Conservation (phyloP, 2,888 invertebrate species). For the Cecidostiba fungosa region DNA sequence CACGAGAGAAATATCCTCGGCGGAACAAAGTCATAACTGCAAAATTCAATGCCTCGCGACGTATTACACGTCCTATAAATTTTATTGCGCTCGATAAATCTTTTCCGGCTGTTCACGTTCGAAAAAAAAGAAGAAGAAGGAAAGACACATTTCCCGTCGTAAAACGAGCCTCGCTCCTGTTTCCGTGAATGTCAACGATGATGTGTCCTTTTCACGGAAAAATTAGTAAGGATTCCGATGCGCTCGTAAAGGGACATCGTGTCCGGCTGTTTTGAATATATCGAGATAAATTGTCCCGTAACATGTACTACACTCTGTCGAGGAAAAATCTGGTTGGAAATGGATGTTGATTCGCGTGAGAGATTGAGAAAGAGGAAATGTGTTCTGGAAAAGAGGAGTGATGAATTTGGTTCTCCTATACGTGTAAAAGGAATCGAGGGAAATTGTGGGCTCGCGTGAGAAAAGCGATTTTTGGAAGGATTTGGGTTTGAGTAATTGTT, state of each 20-base stretch:
- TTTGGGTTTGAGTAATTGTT: too few relatives aligned
- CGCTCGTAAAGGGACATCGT: slow-evolving; percentile 10
- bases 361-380: too few relatives aligned
- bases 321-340: slow-evolving; percentile 23
- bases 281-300: slow-evolving; percentile 47
- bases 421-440: neutral
- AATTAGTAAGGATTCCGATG: slow-evolving; percentile 43
- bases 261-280: slow-evolving; percentile 48
- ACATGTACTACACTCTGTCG: neutral
- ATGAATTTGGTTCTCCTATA: neutral
- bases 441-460: neutral
- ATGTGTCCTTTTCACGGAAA: slow-evolving; percentile 14
- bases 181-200: slow-evolving; percentile 32
- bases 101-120: slow-evolving; percentile 5
- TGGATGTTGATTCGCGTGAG: slow-evolving; percentile 39
- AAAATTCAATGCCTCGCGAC: neutral
- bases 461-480: neutral
- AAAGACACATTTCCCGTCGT: slow-evolving; percentile 26
- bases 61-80: slow-evolving; percentile 17
- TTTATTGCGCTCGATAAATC: slow-evolving; percentile 34
- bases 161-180: slow-evolving; percentile 22
- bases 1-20: neutral
- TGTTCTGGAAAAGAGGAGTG: too few relatives aligned
- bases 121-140: neutral
- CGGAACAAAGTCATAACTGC: neutral